phyloP scores from a whole-genome alignment of 2,113 vertebrate genomes.

The Dolichotis patagonum region DNA sequence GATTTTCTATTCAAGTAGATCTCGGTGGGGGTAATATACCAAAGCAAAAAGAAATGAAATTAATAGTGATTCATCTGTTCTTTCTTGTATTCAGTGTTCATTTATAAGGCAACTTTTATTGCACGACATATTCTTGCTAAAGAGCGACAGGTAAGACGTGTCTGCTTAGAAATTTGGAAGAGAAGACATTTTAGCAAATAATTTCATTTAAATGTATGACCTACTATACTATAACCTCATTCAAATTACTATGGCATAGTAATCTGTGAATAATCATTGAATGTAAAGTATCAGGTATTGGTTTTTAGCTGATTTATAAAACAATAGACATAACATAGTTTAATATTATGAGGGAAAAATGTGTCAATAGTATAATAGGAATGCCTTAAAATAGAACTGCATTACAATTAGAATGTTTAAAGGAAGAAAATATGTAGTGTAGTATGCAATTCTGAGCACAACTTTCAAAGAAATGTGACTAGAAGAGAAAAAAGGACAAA shows the following conservation, averaged over 20 bases:
- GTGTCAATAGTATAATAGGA: neutral
- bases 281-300: neutral
- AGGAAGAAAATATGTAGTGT: neutral
- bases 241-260: too few relatives aligned
- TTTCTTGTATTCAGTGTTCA: neutral
- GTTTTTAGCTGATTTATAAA: neutral
- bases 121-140: slow-evolving; percentile 21
- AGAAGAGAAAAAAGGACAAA: neutral
- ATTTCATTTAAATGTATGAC: neutral
- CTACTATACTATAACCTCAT: neutral
- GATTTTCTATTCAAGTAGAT: slow-evolving; percentile 18
- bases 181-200: slow-evolving; percentile 44
- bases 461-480: slow-evolving; percentile 12
- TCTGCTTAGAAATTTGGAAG: neutral
- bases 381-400: neutral
- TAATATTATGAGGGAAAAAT: neutral
- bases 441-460: neutral
- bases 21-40: neutral
- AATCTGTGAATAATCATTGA: slow-evolving; percentile 27
- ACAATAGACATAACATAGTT: neutral
- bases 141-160: neutral
- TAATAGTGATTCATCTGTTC: neutral
- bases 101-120: slow-evolving; percentile 3
- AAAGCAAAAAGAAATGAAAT: slow-evolving; percentile 44
- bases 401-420: slow-evolving; percentile 33